Evolutionary conservation across 1,140 invertebrate species (phyloP).

Genomic region (Cepaea nemoralis): DNA sequence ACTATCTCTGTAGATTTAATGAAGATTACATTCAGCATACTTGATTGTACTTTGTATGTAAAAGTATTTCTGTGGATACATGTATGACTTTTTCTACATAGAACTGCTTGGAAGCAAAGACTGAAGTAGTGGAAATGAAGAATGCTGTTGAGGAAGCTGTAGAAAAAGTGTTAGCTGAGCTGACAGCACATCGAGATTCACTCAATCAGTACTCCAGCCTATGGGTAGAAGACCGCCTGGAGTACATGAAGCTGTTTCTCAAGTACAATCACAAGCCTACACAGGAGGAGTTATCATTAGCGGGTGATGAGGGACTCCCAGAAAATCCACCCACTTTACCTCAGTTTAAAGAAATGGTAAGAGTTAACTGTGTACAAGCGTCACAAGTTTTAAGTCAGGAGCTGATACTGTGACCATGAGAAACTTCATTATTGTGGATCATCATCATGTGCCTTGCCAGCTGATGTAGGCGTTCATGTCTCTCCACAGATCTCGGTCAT

Average conservation of each 20-base stretch:
- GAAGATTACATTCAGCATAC: too few relatives aligned
- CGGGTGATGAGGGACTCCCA: constrained; percentile 73
- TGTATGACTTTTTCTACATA: constrained; percentile 31
- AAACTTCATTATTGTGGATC: too few relatives aligned
- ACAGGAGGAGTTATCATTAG: constrained; percentile 86
- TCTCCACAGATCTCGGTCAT: too few relatives aligned
- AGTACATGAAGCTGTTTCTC: constrained; percentile 90
- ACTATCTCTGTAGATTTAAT: too few relatives aligned
- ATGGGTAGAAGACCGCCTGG: constrained; percentile 89
- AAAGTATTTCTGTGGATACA: constrained; percentile 47
- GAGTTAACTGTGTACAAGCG: not conserved
- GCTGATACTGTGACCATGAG: too few relatives aligned
- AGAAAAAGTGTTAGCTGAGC: constrained; percentile 69
- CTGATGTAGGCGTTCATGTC: too few relatives aligned
- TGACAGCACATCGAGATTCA: constrained; percentile 68
- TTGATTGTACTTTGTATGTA: too few relatives aligned
- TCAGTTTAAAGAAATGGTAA: constrained; percentile 86
- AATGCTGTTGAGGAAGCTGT: constrained; percentile 70
- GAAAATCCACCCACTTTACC: constrained; percentile 85
- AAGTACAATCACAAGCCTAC: constrained; percentile 87
- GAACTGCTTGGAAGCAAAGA: constrained; percentile 61
- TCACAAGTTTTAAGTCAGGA: too few relatives aligned
- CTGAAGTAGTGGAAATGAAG: constrained; percentile 68
- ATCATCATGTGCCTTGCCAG: too few relatives aligned
- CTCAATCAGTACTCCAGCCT: constrained; percentile 79